A percentile compares a stretch with the other conserved stretches of the same genome.
Evolutionary conservation across 2,797 vertebrate genomes (phyloP).

Genomic region (Malurus leucopterus): DNA sequence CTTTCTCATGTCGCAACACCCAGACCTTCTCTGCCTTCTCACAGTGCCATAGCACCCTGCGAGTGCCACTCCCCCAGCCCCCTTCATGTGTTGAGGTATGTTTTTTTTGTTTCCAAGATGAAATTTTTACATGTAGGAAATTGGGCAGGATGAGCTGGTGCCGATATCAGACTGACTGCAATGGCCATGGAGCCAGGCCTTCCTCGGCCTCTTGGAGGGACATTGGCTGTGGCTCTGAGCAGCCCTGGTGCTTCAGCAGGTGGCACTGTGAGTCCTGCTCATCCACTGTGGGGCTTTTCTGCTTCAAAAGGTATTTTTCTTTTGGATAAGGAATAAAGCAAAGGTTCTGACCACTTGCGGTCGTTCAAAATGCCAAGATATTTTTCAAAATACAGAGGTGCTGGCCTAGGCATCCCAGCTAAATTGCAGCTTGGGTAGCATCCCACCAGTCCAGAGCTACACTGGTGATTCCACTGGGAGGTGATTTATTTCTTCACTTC

Average conservation of each 20-base stretch:
- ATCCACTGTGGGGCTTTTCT: not conserved
- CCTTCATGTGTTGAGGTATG: not conserved
- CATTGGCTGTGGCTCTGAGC: not conserved
- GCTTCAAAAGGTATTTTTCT: constrained; percentile 26
- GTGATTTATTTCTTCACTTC: constrained; percentile 51
- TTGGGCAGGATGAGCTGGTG: not conserved
- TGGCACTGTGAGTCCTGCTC: constrained; percentile 49
- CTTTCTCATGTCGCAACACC: constrained; percentile 1
- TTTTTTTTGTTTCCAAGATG: not conserved
- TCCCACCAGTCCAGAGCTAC: not conserved
- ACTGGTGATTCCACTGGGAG: not conserved
- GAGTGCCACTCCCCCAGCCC: accelerated
- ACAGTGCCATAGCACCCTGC: not conserved
- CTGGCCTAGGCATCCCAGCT: not conserved
- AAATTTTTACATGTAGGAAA: not conserved
- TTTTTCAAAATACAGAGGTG: constrained; percentile 32
- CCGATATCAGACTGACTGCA: not conserved
- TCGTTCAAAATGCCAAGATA: not conserved
- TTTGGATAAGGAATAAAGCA: constrained; percentile 32
- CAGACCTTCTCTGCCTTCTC: not conserved
- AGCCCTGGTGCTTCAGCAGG: constrained; percentile 27
- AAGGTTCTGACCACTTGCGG: constrained; percentile 13
- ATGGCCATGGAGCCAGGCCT: not conserved
- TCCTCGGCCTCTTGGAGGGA: not conserved
- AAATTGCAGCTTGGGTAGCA: constrained; percentile 18